Evolutionary conservation across 2,797 vertebrate genomes (phyloP), one percentile per base, ranked within the genome.

Genomic region (Anguilla megastoma): DNA sequence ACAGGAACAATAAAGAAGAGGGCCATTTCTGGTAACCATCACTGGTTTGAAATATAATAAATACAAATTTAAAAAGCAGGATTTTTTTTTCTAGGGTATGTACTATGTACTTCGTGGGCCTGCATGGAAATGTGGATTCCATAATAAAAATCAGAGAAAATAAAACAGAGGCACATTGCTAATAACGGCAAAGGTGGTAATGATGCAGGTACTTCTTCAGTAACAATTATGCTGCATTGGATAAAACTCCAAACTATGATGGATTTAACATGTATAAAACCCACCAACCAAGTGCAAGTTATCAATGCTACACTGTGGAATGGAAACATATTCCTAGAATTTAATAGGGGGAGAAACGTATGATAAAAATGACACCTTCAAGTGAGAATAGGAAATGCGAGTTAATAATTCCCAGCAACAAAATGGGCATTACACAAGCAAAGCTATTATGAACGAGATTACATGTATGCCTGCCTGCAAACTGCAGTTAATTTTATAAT

Each of bases 401-500:
- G 74, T 18, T 36, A 9, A 76, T 76, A 76, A 79, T 79, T 79
- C 24, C 16, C 12, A 18, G 14, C 16, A 24, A 50, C 4, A 10
- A 82, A 82, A 50, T 33, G 33, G 33, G 14, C 33, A 36, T 41
- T 5, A 82, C 45, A 8, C 16, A 50, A 82, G 21, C 79, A 50
- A 10, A 82, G 16, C 36, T 41, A 41, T 41, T 41, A 41, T 50
- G 45, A 30, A 58, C 9, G n/a, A 12, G 48, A 27, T 16, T 18
- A 41, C 30, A 24, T 0, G 52, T 66, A n/a, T 66, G 33, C 58
- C 56, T 50, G 30, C 30, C 56, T 86, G 58, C 5, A 60, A 69
- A 86, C 85, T 66, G 36, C 21, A 69, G 58, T 41, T 80, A n/a
- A 52, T 86, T 86, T 66, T 27, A 86, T 50, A 74, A 86, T 86